Evolutionary conservation across 2,888 invertebrate species (phyloP).

Genomic region (Ypsolopha scabrella): DNA sequence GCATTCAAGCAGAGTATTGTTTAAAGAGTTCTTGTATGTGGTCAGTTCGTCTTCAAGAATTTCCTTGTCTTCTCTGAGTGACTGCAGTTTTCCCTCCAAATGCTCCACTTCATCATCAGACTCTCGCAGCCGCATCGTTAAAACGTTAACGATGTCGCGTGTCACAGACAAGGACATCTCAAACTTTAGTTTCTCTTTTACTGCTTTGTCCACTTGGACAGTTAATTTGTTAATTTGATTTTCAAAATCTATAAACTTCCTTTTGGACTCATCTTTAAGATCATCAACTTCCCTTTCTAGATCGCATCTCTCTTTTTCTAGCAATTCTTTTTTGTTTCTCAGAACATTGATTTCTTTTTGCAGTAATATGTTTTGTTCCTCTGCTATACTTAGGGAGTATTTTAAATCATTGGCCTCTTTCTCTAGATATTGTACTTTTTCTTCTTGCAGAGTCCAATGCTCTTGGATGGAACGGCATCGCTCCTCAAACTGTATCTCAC

Average conservation of each 20-base stretch:
- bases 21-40: constrained; percentile 41
- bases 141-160: constrained; percentile 69
- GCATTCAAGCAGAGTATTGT: constrained; percentile 46
- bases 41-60: constrained; percentile 41
- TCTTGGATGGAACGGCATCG: constrained; percentile 45
- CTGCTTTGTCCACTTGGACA: constrained; percentile 48
- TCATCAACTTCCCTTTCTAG: constrained; percentile 34
- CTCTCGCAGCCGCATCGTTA: constrained; percentile 67
- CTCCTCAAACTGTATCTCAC: constrained; percentile 64
- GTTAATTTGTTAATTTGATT: constrained; percentile 53
- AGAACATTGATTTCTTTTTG: constrained; percentile 36
- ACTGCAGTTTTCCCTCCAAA: constrained; percentile 50
- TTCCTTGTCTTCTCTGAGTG: constrained; percentile 39
- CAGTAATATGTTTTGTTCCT: constrained; percentile 36
- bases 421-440: constrained; percentile 37
- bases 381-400: constrained; percentile 29
- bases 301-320: constrained; percentile 31
- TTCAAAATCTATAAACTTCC: constrained; percentile 45
- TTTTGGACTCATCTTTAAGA: constrained; percentile 44
- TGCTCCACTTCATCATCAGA: constrained; percentile 72
- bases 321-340: constrained; percentile 34
- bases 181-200: constrained; percentile 66
- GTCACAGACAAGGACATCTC: constrained; percentile 71
- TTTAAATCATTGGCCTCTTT: constrained; percentile 43
- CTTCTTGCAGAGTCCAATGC: constrained; percentile 42